These are phyloP conservation scores for Hiodon tergisus DNA, from an alignment of 2,113 vertebrate species.

Conservation along the genomic window DNA sequence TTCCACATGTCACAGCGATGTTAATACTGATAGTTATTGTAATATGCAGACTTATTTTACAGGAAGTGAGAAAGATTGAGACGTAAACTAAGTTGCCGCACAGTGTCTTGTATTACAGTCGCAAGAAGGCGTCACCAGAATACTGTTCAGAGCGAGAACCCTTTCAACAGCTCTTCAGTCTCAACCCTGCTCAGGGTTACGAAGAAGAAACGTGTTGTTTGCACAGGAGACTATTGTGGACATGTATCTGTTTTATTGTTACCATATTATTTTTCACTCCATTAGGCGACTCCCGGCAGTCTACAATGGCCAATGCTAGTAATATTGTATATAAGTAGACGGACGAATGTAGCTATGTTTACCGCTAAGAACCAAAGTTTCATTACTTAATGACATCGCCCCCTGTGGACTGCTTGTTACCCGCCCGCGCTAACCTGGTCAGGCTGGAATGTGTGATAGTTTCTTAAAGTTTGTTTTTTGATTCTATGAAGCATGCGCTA, in stretches of 20 bases:
- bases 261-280: conserved; percentile 33
- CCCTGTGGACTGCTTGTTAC: conserved; percentile 18
- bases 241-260: conserved; percentile 29
- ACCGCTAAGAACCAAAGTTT: conserved; percentile 44
- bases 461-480: conserved; percentile 34
- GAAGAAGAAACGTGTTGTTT: conserved; percentile 17
- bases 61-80: not conserved
- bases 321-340: conserved; percentile 47
- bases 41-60: not conserved
- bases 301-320: conserved; percentile 36
- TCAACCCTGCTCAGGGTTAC: conserved; percentile 46
- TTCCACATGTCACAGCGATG: not conserved
- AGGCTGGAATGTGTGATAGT: conserved; percentile 23
- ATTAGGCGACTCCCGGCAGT: conserved; percentile 31
- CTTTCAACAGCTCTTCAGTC: conserved; percentile 1
- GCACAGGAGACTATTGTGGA: conserved; percentile 19
- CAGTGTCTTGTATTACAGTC: not conserved
- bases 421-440: conserved; percentile 29
- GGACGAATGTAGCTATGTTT: conserved; percentile 56
- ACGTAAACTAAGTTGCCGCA: not conserved
- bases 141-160: not conserved
- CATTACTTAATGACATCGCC: conserved; percentile 16
- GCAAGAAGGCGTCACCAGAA: not conserved
- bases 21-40: not conserved
- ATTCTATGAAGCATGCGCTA: conserved; percentile 53